A percentile compares a stretch with the other conserved stretches of the same genome.
Conservation (phyloP, 2,113 vertebrate species). For the Laticauda laticaudata region DNA sequence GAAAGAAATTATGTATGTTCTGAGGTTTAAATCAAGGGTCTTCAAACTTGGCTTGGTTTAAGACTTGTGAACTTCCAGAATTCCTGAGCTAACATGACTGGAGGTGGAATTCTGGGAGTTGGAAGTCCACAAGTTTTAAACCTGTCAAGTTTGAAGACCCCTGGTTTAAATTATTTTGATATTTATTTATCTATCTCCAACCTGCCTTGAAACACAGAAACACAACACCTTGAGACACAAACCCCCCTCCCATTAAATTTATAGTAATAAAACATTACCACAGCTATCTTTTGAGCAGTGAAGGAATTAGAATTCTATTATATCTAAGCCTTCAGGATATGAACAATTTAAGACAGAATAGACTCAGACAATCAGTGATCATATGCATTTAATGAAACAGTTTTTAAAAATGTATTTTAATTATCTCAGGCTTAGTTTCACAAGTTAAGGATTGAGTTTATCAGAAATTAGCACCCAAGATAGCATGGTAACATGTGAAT, state of each 20-base stretch:
- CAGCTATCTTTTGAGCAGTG: not conserved
- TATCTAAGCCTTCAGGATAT: not conserved
- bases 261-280: not conserved
- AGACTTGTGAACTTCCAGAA: too few species aligned
- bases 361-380: not conserved
- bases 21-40: not conserved
- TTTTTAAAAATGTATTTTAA: not conserved
- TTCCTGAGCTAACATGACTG: too few species aligned
- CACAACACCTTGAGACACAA: not conserved
- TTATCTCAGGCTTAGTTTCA: not conserved
- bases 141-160: too few species aligned
- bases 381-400: not conserved
- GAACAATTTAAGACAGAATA: not conserved
- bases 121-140: too few species aligned
- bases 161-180: not conserved
- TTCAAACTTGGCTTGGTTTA: too few species aligned
- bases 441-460: not conserved
- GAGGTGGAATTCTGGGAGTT: too few species aligned
- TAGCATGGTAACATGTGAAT: not conserved
- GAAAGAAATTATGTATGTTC: too few species aligned
- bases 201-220: not conserved
- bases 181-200: not conserved
- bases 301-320: not conserved
- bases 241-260: not conserved
- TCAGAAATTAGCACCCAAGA: not conserved